Base-by-base conservation (phyloP, 2,888 invertebrate genomes). In the Bhutanitis thaidina region DNA sequence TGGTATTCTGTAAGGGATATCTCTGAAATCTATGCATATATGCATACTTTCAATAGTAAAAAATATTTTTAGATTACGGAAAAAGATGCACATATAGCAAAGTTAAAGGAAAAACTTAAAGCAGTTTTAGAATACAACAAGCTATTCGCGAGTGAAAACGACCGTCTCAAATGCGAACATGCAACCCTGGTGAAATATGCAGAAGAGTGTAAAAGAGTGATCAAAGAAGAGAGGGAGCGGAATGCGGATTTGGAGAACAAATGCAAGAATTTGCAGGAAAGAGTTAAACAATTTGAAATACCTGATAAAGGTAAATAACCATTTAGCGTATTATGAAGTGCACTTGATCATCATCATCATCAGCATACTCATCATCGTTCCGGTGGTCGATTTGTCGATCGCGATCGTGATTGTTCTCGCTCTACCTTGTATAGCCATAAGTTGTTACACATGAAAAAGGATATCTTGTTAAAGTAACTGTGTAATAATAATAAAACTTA, bases 131-230 rank as follows among this genome's bases (percentile, higher is more conserved):
- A 90, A 40, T 90, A 90, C 58, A 93, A 94, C 67, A 90, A 91
- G 49, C 83, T 93, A 34, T 91, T 93, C 55, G 89, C 91, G 0
- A 88, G 91, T 53, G 93, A 93, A 65, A 93, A 93, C 57, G 91
- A 91, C 52, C 80, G 85, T 35, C 69, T 94, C 7, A 88, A 89
- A 59, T 69, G 60, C 0, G 89, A 91, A 54, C 87, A 91, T 40
- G 74, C 77, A 1, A 90, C 91, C 29, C 65, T 92, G 16, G 71
- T 85, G 0, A 74, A 76, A 39, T 88, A 91, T 40, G 87, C 90
- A 16, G 90, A 91, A 40, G 90, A 91, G 35, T 84, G 91, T 30
- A 90, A 90, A 53, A 65, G 69, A 13, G 85, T 90, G 15, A 69
- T 91, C 12, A 84, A 80, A 62, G 77, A 84, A n/a, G 86, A 89